Percentiles rank a stretch among this genome's conserved stretches.
Evolutionary conservation across 1,140 invertebrate genomes (phyloP).

Genomic region (Drosophila leontia): DNA sequence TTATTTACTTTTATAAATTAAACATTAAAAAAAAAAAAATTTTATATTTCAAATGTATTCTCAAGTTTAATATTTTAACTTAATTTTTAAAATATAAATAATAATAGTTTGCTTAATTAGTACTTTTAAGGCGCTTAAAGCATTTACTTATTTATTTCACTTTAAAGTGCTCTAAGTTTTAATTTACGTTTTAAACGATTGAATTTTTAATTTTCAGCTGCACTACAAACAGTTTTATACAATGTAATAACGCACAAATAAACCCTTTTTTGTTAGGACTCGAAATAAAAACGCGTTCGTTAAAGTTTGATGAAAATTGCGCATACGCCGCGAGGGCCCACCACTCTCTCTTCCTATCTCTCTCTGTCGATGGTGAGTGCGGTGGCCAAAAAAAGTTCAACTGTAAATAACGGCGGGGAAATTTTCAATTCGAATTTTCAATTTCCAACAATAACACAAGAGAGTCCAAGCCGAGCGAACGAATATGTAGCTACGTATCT

Average conservation of each 20-base stretch:
- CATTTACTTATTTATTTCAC: neutral
- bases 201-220: conserved; percentile 1
- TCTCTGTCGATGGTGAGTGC: neutral
- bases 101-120: neutral
- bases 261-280: neutral
- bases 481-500: conserved; percentile 29
- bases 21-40: too few species aligned
- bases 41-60: neutral
- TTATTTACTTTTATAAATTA: too few species aligned
- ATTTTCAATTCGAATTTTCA: conserved; percentile 55
- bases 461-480: conserved; percentile 11
- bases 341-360: neutral
- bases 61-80: neutral
- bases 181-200: neutral
- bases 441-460: conserved; percentile 50
- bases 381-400: conserved; percentile 38
- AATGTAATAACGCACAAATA: conserved; percentile 9
- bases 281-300: conserved; percentile 13
- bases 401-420: conserved; percentile 54
- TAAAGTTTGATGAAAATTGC: conserved; percentile 51
- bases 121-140: neutral
- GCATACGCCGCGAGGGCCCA: conserved; percentile 56
- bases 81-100: too few species aligned
- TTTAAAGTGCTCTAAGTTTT: neutral
- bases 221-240: neutral